These are phyloP conservation scores for Physocephala rufipes DNA, from an alignment of 2,888 invertebrate species.

Conservation along the genomic window DNA sequence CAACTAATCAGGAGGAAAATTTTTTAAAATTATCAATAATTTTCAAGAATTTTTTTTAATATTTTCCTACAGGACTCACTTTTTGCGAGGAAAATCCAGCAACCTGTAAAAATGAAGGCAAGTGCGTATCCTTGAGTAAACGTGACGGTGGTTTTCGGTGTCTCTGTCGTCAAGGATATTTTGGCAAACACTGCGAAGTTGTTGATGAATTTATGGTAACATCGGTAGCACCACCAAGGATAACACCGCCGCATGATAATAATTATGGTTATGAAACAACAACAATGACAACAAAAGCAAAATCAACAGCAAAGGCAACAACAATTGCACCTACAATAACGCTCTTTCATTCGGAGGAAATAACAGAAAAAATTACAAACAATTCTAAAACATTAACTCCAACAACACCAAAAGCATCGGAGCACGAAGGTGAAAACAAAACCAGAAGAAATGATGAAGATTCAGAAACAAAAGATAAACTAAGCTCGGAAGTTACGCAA, in stretches of 20 bases:
- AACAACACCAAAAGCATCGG: slow-evolving; percentile 17
- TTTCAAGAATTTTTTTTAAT: too few species aligned
- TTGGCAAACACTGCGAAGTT: slow-evolving; percentile 80
- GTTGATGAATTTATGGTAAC: slow-evolving; percentile 62
- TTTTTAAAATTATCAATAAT: neutral
- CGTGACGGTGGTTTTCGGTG: slow-evolving; percentile 82
- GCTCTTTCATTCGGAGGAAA: neutral
- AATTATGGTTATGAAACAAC: slow-evolving; percentile 14
- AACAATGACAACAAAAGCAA: slow-evolving; percentile 5
- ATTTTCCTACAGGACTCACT: slow-evolving; percentile 73
- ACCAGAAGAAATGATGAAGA: neutral
- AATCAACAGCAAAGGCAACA: neutral
- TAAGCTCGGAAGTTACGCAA: too few species aligned
- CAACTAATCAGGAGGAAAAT: neutral
- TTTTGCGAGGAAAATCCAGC: slow-evolving; percentile 82
- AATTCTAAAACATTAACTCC: slow-evolving; percentile 7
- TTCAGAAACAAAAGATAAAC: too few species aligned
- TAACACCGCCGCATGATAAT: slow-evolving; percentile 55
- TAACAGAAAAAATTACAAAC: too few species aligned
- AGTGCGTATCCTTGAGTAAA: slow-evolving; percentile 80
- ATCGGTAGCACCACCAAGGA: slow-evolving; percentile 57
- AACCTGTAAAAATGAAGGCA: slow-evolving; percentile 82
- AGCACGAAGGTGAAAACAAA: neutral
- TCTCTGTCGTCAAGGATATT: slow-evolving; percentile 77
- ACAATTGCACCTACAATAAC: neutral